phyloP scores from a whole-genome alignment of 2,797 vertebrate species.

The Rhinichthys osculus region DNA sequence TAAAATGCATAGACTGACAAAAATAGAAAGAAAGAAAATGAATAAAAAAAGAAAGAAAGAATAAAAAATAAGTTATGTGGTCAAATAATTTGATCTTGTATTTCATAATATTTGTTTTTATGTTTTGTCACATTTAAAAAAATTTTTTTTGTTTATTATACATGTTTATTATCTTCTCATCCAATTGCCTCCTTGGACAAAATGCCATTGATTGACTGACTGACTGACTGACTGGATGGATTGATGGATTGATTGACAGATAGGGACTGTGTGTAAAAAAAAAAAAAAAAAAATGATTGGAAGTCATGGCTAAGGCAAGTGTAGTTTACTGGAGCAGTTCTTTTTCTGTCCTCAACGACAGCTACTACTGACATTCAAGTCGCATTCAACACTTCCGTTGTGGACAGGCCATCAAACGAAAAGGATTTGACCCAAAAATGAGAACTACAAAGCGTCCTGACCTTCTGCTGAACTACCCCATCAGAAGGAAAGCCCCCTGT shows the following conservation, averaged over 20 bases:
- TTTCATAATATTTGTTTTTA: too few species aligned
- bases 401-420: conserved; percentile 48
- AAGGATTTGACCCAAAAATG: conserved; percentile 49
- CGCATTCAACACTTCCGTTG: conserved; percentile 38
- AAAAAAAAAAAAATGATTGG: not conserved
- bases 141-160: too few species aligned
- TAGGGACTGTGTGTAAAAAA: not conserved
- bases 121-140: too few species aligned
- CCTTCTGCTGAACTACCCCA: conserved; percentile 25
- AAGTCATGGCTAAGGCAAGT: not conserved
- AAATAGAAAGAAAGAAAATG: too few species aligned
- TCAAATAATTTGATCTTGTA: too few species aligned
- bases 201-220: too few species aligned
- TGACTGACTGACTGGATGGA: too few species aligned
- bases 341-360: conserved; percentile 31
- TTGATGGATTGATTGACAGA: not conserved
- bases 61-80: too few species aligned
- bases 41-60: too few species aligned
- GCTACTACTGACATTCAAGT: conserved; percentile 50
- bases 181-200: too few species aligned
- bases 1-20: not conserved
- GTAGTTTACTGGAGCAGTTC: not conserved
- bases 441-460: conserved; percentile 38
- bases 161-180: too few species aligned
- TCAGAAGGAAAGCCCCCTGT: conserved; percentile 21